These are phyloP conservation scores for Perithous albicinctus DNA, from an alignment of 2,888 invertebrate species.

Conservation along the genomic window DNA sequence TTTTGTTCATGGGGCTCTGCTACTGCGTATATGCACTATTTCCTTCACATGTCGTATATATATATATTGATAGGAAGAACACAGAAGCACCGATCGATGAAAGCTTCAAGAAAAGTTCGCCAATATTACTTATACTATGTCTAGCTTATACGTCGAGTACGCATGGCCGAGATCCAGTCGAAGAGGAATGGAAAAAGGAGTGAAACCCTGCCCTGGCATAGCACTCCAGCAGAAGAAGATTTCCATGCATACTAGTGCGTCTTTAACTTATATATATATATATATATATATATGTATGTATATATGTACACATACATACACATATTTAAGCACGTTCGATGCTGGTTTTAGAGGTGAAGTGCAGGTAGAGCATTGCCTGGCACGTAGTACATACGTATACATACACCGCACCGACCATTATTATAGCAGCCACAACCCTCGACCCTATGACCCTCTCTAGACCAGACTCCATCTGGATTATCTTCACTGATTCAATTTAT, in stretches of 20 bases:
- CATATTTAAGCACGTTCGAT: constrained; percentile 18
- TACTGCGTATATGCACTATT: neutral
- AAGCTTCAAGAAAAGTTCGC: constrained; percentile 55
- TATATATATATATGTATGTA: too few species aligned
- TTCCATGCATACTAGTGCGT: constrained; percentile 29
- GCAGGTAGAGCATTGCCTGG: constrained; percentile 60
- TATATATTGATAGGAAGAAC: constrained; percentile 13
- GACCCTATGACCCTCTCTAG: constrained; percentile 74
- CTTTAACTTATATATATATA: too few species aligned
- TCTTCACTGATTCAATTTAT: constrained; percentile 84
- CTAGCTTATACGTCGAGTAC: constrained; percentile 57
- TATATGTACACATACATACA: neutral
- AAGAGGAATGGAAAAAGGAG: constrained; percentile 24
- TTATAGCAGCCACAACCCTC: constrained; percentile 75
- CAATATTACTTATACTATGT: constrained; percentile 68
- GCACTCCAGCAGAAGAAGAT: constrained; percentile 46
- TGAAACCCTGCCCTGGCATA: constrained; percentile 24
- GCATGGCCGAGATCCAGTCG: constrained; percentile 12
- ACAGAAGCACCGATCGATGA: constrained; percentile 25
- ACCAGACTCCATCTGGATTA: constrained; percentile 82
- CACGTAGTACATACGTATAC: constrained; percentile 51
- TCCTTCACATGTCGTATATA: neutral
- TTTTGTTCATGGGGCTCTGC: neutral
- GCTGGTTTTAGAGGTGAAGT: constrained; percentile 64
- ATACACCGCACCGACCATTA: constrained; percentile 73